Conservation (phyloP, 1,140 invertebrate species). For the Sitobion miscanthi region DNA sequence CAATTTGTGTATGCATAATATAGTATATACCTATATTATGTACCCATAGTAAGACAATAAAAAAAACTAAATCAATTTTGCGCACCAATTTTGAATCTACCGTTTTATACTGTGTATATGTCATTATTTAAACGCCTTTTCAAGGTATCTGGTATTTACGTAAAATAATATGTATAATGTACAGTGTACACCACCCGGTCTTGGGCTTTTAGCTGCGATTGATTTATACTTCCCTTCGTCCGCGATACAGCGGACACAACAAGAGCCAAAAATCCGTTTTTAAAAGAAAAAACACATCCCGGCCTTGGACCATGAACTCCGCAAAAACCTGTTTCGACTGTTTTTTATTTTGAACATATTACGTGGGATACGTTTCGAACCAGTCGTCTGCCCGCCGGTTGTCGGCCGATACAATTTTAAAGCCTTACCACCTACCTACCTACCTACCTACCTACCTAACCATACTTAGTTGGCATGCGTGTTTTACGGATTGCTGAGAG, state of each 20-base stretch:
- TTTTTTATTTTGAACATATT: constrained; percentile 26
- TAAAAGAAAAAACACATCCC: constrained; percentile 9
- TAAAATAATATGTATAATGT: not conserved
- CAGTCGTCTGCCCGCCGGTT: constrained; percentile 26
- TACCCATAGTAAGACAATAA: not conserved
- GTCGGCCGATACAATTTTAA: constrained; percentile 6
- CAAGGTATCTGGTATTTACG: no score
- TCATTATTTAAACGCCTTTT: not conserved
- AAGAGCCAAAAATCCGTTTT: not conserved
- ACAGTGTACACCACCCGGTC: not conserved
- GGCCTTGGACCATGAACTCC: constrained; percentile 11
- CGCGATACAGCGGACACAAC: not conserved
- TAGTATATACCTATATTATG: not conserved
- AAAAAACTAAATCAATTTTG: constrained; percentile 15
- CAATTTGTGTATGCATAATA: not conserved
- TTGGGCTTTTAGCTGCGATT: not conserved
- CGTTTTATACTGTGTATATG: not conserved
- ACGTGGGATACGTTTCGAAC: not conserved
- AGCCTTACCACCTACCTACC: not conserved
- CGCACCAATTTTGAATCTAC: not conserved
- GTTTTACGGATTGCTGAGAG: not conserved
- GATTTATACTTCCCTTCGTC: not conserved
- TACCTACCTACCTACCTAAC: not conserved
- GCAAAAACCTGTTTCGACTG: constrained; percentile 43
- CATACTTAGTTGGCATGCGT: not conserved